These are phyloP conservation scores for Prionailurus bengalensis DNA, from an alignment of 2,113 vertebrate genomes.

Conservation along the genomic window DNA sequence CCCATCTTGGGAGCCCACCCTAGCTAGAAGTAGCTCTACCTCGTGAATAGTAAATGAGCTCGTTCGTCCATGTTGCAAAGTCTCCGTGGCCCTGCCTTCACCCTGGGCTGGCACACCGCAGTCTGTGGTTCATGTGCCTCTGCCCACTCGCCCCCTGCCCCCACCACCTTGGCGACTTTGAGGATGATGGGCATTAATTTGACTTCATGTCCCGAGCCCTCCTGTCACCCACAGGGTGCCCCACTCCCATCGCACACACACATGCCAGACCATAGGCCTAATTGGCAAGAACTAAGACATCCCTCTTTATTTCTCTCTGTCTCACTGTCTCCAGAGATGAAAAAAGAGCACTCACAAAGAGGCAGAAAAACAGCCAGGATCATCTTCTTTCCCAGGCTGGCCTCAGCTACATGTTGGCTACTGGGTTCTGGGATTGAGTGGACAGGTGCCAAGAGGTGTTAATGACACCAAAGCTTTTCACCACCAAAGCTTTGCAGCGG, in stretches of 20 bases:
- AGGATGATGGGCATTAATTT: slow-evolving; percentile 20
- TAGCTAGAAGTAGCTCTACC: neutral
- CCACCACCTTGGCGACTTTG: neutral
- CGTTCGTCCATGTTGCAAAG: fast-evolving
- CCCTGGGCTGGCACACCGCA: neutral
- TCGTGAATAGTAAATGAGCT: neutral
- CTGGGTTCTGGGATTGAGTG: neutral
- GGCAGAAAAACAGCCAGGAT: neutral
- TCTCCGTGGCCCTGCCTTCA: neutral
- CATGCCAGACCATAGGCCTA: neutral
- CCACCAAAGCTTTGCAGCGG: fast-evolving
- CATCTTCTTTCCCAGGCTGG: neutral
- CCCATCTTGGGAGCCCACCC: neutral
- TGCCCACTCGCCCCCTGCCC: fast-evolving
- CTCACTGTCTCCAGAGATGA: neutral
- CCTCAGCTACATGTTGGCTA: neutral
- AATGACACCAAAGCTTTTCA: fast-evolving
- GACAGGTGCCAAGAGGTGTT: neutral
- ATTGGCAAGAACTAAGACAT: slow-evolving; percentile 13
- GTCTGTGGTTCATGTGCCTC: neutral
- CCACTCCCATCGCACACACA: neutral
- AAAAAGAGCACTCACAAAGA: neutral
- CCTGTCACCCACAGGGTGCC: neutral
- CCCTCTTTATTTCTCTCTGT: neutral
- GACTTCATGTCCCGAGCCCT: neutral